Conservation (phyloP, 2,113 vertebrate genomes). For the Illadopsis cleaveri region DNA sequence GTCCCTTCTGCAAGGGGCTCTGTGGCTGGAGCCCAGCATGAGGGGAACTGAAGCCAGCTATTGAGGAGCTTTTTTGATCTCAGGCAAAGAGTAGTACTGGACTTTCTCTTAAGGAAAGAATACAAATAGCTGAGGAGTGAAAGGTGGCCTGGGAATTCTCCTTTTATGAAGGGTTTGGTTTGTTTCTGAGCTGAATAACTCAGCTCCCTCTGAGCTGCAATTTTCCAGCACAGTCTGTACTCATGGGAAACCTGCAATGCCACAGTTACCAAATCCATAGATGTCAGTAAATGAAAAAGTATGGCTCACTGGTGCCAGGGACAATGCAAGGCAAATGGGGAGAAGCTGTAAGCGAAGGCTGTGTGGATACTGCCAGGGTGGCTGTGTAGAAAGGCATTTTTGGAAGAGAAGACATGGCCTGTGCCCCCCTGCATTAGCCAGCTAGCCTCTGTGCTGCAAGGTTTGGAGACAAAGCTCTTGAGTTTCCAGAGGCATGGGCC, state of each 20-base stretch:
- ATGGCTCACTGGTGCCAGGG: neutral
- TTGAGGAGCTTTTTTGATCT: slow-evolving; percentile 27
- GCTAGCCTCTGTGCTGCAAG: neutral
- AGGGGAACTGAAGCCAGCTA: slow-evolving; percentile 3
- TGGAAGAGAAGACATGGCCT: neutral
- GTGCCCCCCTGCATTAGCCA: neutral
- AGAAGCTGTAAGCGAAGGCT: neutral
- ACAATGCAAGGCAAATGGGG: neutral
- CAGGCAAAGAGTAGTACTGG: neutral
- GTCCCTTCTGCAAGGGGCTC: neutral
- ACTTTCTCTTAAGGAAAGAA: slow-evolving; percentile 33
- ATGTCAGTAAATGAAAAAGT: neutral
- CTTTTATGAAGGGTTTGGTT: slow-evolving; percentile 16
- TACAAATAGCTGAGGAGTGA: slow-evolving; percentile 40
- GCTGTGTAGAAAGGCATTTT: neutral
- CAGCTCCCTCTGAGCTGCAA: neutral
- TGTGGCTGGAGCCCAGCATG: neutral
- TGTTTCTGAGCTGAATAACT: slow-evolving; percentile 13
- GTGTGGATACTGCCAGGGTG: neutral
- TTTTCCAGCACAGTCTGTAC: slow-evolving; percentile 2
- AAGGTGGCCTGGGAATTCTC: slow-evolving; percentile 27
- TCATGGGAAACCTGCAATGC: neutral
- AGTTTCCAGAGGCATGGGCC: neutral
- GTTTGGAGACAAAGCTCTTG: neutral
- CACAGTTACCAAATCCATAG: neutral